phyloP scores from a whole-genome alignment of 37 sponge, comb jelly and placozoan species.

The Ianthella basta region DNA sequence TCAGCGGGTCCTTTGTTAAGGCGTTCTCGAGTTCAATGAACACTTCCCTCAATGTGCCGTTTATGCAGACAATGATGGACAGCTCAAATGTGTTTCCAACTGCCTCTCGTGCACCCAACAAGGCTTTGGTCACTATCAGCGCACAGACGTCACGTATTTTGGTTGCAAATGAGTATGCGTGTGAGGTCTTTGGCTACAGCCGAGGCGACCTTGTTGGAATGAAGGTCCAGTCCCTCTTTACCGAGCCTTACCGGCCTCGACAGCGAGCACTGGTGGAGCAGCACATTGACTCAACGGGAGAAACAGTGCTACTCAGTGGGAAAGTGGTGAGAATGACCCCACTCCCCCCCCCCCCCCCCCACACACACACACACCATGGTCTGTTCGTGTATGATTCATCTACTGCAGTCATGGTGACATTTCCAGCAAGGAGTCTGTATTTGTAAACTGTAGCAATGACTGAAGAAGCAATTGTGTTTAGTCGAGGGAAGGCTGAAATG shows the following conservation, averaged over 20 bases:
- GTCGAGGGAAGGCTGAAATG: too few species aligned
- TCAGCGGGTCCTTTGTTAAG: constrained; percentile 62
- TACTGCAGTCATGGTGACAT: neutral
- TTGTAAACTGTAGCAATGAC: too few species aligned
- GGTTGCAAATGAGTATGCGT: constrained; percentile 80
- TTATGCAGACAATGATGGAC: constrained; percentile 39
- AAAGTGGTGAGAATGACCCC: constrained; percentile 88
- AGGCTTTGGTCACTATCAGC: constrained; percentile 87
- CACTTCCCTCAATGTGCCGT: constrained; percentile 67
- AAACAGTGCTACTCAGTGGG: constrained; percentile 81
- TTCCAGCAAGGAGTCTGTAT: too few species aligned
- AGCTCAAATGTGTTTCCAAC: constrained; percentile 71
- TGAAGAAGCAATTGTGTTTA: too few species aligned
- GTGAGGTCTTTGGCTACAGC: constrained; percentile 81
- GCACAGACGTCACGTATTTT: constrained; percentile 70
- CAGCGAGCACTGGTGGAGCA: constrained; percentile 81
- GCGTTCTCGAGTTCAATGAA: constrained; percentile 67
- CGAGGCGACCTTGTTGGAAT: constrained; percentile 66
- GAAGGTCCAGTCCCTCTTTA: constrained; percentile 75
- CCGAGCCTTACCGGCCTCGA: constrained; percentile 66
- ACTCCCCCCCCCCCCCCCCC: too few species aligned
- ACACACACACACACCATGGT: too few species aligned
- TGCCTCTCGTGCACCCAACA: constrained; percentile 84
- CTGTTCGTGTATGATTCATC: neutral
- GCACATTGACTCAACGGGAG: constrained; percentile 70